Conservation (phyloP, 2,888 invertebrate genomes). For the Melitaea athalia region DNA sequence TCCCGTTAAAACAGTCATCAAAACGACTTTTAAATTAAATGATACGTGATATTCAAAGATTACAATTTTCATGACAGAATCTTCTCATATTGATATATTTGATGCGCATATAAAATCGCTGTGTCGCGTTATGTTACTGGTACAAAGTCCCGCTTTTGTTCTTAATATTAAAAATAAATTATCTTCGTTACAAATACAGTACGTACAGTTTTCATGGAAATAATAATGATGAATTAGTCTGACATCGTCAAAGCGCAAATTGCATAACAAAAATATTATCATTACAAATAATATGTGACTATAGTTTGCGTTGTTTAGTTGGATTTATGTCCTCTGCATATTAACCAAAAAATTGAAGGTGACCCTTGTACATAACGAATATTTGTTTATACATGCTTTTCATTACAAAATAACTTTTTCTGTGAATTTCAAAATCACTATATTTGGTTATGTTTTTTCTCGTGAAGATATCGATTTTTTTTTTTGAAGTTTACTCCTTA, state of each 20-base stretch:
- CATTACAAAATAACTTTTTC: background rate
- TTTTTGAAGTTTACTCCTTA: too few relatives aligned
- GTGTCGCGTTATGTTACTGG: slow-evolving; percentile 5
- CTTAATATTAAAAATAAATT: background rate
- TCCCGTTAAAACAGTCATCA: background rate
- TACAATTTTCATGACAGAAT: background rate
- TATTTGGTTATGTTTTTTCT: background rate
- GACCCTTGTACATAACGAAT: background rate
- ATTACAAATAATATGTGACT: background rate
- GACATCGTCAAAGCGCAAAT: background rate
- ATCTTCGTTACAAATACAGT: background rate
- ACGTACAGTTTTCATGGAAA: background rate
- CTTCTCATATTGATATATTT: background rate
- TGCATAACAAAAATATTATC: background rate
- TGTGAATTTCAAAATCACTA: background rate
- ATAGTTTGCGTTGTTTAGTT: background rate
- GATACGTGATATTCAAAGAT: background rate
- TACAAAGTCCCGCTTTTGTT: background rate
- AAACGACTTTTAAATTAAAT: background rate
- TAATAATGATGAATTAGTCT: background rate
- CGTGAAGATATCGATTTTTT: too few relatives aligned
- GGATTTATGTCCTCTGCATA: background rate
- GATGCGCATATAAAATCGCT: background rate
- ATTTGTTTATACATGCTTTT: too few relatives aligned
- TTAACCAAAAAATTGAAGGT: background rate